Evolutionary conservation across 2,888 invertebrate genomes (phyloP).

Genomic region (Saturnia japonica): DNA sequence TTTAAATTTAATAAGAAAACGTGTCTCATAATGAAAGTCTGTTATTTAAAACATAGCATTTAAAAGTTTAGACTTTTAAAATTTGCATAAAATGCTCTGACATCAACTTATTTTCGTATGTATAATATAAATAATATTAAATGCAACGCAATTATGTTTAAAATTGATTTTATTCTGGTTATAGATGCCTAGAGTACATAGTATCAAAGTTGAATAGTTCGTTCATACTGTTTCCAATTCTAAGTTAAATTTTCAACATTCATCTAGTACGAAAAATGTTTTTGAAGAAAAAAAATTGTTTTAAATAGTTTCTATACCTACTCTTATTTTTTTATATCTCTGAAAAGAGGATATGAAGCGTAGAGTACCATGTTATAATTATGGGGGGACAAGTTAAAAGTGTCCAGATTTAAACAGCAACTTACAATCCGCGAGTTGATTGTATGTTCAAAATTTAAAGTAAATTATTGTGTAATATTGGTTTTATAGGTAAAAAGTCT

Average conservation of each 20-base stretch:
- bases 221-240: not conserved
- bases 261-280: not conserved
- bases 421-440: too few relatives aligned
- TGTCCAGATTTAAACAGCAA: too few relatives aligned
- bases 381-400: too few relatives aligned
- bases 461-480: too few relatives aligned
- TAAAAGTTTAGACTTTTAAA: conserved; percentile 33
- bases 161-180: not conserved
- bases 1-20: conserved; percentile 32
- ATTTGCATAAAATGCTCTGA: conserved; percentile 50
- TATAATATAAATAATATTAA: not conserved
- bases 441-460: too few relatives aligned
- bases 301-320: too few relatives aligned
- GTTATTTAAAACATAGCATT: conserved; percentile 39
- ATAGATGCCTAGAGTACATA: too few relatives aligned
- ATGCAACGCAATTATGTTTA: not conserved
- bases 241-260: not conserved
- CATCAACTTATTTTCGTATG: conserved; percentile 26
- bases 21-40: conserved; percentile 52
- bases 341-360: too few relatives aligned
- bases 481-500: too few relatives aligned
- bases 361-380: too few relatives aligned
- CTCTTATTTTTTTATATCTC: too few relatives aligned
- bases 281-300: not conserved
- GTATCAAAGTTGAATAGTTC: too few relatives aligned